phyloP scores from a whole-genome alignment of 2,888 invertebrate species.

The Ichneumoninae sp. region DNA sequence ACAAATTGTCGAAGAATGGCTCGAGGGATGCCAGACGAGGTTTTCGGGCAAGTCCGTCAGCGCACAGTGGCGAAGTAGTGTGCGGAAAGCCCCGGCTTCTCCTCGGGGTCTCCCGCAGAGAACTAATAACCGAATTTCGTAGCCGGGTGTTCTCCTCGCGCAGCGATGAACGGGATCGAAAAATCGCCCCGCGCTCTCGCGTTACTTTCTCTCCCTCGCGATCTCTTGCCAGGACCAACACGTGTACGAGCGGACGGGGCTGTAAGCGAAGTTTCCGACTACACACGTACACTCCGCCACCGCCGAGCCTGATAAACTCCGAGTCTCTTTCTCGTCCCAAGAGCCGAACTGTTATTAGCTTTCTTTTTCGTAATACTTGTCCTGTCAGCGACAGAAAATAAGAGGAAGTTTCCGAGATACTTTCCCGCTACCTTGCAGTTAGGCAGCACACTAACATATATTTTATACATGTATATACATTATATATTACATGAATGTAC shows the following conservation, averaged over 20 bases:
- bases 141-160: slow-evolving; percentile 54
- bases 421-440: slow-evolving; percentile 68
- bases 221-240: slow-evolving; percentile 58
- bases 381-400: slow-evolving; percentile 83
- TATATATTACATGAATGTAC: background rate
- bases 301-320: slow-evolving; percentile 43
- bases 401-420: slow-evolving; percentile 76
- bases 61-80: slow-evolving; percentile 36
- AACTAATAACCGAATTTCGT: slow-evolving; percentile 82
- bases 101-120: slow-evolving; percentile 77
- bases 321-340: slow-evolving; percentile 59
- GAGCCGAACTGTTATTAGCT: slow-evolving; percentile 81
- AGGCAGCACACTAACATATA: background rate
- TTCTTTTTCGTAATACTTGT: slow-evolving; percentile 81
- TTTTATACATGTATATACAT: slow-evolving; percentile 27
- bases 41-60: background rate
- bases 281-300: slow-evolving; percentile 61
- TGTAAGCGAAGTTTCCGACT: slow-evolving; percentile 53
- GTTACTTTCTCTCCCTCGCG: slow-evolving; percentile 62
- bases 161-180: slow-evolving; percentile 59
- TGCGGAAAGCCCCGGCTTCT: slow-evolving; percentile 54
- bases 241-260: slow-evolving; percentile 65
- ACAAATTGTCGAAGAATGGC: slow-evolving; percentile 41
- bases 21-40: slow-evolving; percentile 48
- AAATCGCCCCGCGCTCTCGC: slow-evolving; percentile 60